Base-by-base conservation (phyloP, 30 jellyfish, hydroid and myxozoan genomes). In the Aurelia aurita region DNA sequence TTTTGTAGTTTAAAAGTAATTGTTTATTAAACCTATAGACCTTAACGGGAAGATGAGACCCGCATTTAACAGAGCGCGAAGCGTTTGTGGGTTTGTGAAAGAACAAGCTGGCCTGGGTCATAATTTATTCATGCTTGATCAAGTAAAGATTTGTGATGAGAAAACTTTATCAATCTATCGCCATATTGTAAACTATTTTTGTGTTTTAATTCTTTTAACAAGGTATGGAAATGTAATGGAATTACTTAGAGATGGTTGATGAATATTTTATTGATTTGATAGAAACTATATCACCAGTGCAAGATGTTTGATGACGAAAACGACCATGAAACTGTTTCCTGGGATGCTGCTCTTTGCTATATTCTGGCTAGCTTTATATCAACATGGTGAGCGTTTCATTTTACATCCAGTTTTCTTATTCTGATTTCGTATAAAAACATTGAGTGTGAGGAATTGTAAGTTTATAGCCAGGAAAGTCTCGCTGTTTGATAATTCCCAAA, bases 41-140 rank as follows among this genome's bases (percentile, higher is more conserved):
- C n/a, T 47, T 27, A 27, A n/a, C 20, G n/a, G 3, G 39, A 18
- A 10, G 25, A 51, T 12, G 22, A 23, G 32, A 59, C 70, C 80
- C 55, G 83, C 77, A 80, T 27, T 65, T 80, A 80, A 6, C 83
- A 80, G 90, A 80, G 90, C 90, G 90, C 35, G 55, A 31, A 80
- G 28, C 76, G 90, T 80, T 80, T 80, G 81, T 65, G 90, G 74
- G 90, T 64, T 78, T 80, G 90, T 65, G 60, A 80, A 78, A 19
- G 55, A 27, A 26, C 90, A 65, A 65, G 69, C 62, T 66, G 83
- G 90, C 83, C 83, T 80, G 53, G 28, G 47, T 80, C 74, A 80
- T 80, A 23, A 64, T 26, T 63, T 54, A 65, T 80, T 80, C 74
- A 80, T 80, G 75, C 58, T 73, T 26, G 51, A 51, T 22, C 57